Evolutionary conservation across 2,888 invertebrate genomes (phyloP).

Genomic region (Lysandra bellargus): DNA sequence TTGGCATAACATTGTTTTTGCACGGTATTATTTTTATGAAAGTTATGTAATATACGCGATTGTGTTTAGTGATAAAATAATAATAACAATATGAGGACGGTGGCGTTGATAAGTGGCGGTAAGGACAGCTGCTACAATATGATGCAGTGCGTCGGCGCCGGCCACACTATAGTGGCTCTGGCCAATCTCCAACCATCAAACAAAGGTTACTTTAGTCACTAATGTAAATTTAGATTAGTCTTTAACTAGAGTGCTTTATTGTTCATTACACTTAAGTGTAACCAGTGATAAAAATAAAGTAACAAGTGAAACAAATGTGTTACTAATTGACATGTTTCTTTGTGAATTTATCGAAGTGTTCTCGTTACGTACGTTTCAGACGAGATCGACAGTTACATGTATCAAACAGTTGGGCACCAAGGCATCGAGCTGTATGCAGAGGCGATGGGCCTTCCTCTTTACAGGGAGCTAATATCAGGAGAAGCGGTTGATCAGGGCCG

Average conservation of each 20-base stretch:
- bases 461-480: constrained; percentile 91
- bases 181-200: constrained; percentile 95
- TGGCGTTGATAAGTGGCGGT: constrained; percentile 96
- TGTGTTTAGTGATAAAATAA: constrained; percentile 56
- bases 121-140: constrained; percentile 99
- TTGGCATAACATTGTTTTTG: constrained; percentile 56
- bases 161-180: constrained; percentile 96
- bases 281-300: constrained; percentile 19
- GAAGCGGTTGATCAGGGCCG: constrained; percentile 89
- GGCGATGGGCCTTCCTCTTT: constrained; percentile 96
- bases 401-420: constrained; percentile 99
- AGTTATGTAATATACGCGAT: constrained; percentile 73
- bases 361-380: constrained; percentile 70
- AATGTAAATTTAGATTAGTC: constrained; percentile 36
- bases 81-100: constrained; percentile 87
- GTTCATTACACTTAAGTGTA: constrained; percentile 25
- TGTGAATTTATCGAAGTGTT: neutral
- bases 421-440: constrained; percentile 94
- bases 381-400: constrained; percentile 99
- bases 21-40: constrained; percentile 59
- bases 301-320: constrained; percentile 5
- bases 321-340: constrained; percentile 31
- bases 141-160: constrained; percentile 98
- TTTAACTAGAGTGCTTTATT: constrained; percentile 34
- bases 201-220: constrained; percentile 81